A percentile compares a stretch with the other conserved stretches of the same genome.
Evolutionary conservation across 1,140 invertebrate species (phyloP).

Genomic region (Goniozus legneri): DNA sequence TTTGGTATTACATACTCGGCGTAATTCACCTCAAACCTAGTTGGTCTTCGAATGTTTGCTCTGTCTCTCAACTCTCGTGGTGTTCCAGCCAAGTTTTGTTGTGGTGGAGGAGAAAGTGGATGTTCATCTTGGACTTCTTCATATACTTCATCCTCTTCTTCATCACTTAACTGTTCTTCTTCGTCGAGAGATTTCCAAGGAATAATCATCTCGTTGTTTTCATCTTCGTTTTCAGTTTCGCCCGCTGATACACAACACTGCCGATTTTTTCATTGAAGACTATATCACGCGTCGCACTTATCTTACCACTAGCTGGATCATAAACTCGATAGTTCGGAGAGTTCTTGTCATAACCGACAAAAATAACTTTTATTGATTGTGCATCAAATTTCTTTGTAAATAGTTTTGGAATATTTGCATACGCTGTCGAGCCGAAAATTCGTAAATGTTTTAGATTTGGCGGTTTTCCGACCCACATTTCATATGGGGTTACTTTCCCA

Average conservation of each 20-base stretch:
- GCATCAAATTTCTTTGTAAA: constrained; percentile 27
- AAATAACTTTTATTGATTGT: constrained; percentile 14
- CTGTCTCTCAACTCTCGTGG: constrained; percentile 21
- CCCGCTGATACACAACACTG: too few relatives aligned
- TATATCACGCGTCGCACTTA: background rate
- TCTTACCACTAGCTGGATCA: background rate
- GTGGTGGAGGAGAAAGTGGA: too few relatives aligned
- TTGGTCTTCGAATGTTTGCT: background rate
- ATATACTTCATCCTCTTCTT: background rate
- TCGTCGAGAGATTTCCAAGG: constrained; percentile 24
- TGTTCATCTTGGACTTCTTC: background rate
- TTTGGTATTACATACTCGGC: background rate
- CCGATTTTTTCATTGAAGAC: background rate
- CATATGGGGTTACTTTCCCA: constrained; percentile 15
- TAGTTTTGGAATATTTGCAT: constrained; percentile 24
- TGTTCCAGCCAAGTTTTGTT: background rate
- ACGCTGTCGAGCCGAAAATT: constrained; percentile 38
- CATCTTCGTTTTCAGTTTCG: background rate
- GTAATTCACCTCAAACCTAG: background rate
- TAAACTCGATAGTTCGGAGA: constrained; percentile 10
- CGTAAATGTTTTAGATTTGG: constrained; percentile 27
- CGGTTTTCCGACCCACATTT: constrained; percentile 25
- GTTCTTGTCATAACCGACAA: constrained; percentile 22
- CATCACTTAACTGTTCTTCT: background rate
- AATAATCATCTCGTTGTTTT: background rate